Conservation (phyloP, 2,888 invertebrate species). For the Ophonus ardosiacus region DNA sequence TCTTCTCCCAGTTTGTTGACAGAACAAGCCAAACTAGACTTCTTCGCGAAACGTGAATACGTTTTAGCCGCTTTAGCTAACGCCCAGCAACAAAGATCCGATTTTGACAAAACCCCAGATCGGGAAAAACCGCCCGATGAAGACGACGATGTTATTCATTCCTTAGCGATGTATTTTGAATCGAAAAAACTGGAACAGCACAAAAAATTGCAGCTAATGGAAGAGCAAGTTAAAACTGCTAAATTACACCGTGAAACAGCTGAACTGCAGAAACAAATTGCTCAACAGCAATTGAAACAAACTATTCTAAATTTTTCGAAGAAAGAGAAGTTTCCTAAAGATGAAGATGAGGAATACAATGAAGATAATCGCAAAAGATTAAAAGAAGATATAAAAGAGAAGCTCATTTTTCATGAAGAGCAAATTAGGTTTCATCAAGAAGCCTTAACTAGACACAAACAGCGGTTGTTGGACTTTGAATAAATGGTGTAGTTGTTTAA, state of each 20-base stretch:
- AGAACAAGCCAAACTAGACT: constrained; percentile 59
- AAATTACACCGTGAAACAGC: constrained; percentile 70
- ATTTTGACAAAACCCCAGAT: constrained; percentile 68
- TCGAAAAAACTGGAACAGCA: constrained; percentile 71
- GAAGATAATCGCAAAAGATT: constrained; percentile 57
- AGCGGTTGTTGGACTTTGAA: constrained; percentile 58
- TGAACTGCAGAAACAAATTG: constrained; percentile 60
- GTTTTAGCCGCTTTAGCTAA: constrained; percentile 47
- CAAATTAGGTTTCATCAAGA: constrained; percentile 61
- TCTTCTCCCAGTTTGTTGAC: constrained; percentile 45
- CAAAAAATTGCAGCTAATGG: constrained; percentile 75
- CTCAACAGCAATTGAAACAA: constrained; percentile 59
- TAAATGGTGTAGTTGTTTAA: constrained; percentile 44
- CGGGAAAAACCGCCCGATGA: constrained; percentile 38
- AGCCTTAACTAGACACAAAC: constrained; percentile 58
- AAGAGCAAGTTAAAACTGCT: constrained; percentile 75
- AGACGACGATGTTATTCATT: constrained; percentile 31
- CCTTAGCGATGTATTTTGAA: constrained; percentile 51
- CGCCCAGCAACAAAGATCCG: constrained; percentile 56
- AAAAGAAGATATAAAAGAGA: constrained; percentile 63
- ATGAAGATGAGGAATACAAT: constrained; percentile 50
- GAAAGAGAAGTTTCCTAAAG: constrained; percentile 28
- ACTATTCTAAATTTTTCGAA: constrained; percentile 48
- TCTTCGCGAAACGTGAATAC: constrained; percentile 54
- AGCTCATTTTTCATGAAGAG: constrained; percentile 59